phyloP scores from a whole-genome alignment of 2,888 invertebrate genomes.

The Pristionchus mayeri region DNA sequence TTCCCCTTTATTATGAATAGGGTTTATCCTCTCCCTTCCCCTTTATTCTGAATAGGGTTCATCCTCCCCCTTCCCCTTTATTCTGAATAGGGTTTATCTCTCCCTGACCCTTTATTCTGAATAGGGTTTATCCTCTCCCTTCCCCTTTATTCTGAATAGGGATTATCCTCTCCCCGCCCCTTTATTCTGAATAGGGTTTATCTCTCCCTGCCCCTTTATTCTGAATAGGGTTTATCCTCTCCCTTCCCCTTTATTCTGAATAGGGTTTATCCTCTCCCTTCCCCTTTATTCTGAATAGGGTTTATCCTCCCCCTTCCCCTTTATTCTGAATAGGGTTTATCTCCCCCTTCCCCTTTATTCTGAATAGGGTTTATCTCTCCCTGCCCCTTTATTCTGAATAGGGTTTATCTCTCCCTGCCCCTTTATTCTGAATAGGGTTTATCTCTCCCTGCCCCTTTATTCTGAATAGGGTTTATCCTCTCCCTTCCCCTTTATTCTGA shows the following conservation, averaged over 20 bases:
- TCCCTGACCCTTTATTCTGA: slow-evolving; percentile 33
- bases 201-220: not conserved
- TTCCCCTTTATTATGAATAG: slow-evolving; percentile 41
- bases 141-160: slow-evolving; percentile 41
- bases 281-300: slow-evolving; percentile 39
- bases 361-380: not conserved
- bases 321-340: slow-evolving; percentile 9
- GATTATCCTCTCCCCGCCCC: not conserved
- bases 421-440: slow-evolving; percentile 20
- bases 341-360: slow-evolving; percentile 10
- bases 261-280: not conserved
- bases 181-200: slow-evolving; percentile 9
- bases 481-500: slow-evolving; percentile 43
- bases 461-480: not conserved
- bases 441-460: not conserved
- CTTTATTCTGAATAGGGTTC: slow-evolving; percentile 28
- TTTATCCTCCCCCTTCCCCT: not conserved
- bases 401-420: not conserved
- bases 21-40: not conserved
- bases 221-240: not conserved
- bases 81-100: not conserved
- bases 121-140: not conserved
- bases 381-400: slow-evolving; percentile 39
- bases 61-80: not conserved
- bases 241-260: slow-evolving; percentile 45